These are phyloP conservation scores for Liasis olivaceus DNA, from an alignment of 2,797 vertebrate genomes.

Conservation along the genomic window DNA sequence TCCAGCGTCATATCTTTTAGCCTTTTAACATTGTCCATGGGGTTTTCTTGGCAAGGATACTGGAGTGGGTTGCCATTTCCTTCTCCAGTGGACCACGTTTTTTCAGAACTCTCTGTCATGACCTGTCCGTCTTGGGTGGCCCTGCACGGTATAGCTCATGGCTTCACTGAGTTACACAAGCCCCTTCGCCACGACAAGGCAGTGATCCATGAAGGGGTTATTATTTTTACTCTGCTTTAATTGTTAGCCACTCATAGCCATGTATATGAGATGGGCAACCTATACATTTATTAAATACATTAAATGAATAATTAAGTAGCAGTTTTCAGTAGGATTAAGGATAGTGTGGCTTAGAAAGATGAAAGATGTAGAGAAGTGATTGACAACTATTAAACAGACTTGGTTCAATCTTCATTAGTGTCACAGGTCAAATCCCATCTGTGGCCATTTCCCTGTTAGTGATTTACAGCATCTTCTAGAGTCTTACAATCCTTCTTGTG, in stretches of 20 bases:
- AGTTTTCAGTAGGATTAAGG: background rate
- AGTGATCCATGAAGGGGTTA: too few relatives aligned
- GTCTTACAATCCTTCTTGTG: too few relatives aligned
- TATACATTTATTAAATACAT: background rate
- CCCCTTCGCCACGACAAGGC: too few relatives aligned
- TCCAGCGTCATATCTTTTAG: too few relatives aligned
- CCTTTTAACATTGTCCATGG: too few relatives aligned
- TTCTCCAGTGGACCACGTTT: too few relatives aligned
- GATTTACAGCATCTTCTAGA: background rate
- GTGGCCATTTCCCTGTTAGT: background rate
- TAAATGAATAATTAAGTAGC: background rate
- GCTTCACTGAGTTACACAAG: too few relatives aligned
- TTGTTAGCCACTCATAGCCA: background rate
- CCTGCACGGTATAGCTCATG: too few relatives aligned
- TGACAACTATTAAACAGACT: background rate
- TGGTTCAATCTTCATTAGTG: background rate
- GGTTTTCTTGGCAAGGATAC: too few relatives aligned
- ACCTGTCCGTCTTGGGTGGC: too few relatives aligned
- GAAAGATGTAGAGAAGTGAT: background rate
- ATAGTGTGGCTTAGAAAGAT: background rate
- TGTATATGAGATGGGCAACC: background rate
- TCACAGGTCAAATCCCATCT: background rate
- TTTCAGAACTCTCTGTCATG: too few relatives aligned
- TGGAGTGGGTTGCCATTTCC: too few relatives aligned
- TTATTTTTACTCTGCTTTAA: background rate